These are phyloP conservation scores for Rhopalosiphum maidis DNA, from an alignment of 1,140 invertebrate species.

Conservation along the genomic window DNA sequence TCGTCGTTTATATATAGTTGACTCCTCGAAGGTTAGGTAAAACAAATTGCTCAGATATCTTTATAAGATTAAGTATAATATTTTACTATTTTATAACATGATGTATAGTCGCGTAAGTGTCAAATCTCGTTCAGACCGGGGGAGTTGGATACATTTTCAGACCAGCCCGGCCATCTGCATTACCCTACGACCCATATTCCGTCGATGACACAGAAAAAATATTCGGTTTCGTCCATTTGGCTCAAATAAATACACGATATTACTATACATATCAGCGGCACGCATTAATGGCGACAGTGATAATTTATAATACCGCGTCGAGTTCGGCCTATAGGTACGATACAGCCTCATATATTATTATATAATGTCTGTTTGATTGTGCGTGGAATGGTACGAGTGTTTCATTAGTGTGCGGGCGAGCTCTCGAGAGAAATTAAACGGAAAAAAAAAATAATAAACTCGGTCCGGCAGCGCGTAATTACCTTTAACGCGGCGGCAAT, in stretches of 20 bases:
- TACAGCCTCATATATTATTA: background rate
- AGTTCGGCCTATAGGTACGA: background rate
- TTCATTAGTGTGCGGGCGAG: constrained; percentile 10
- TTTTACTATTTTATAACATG: background rate
- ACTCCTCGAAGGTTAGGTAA: background rate
- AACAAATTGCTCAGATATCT: background rate
- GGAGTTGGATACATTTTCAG: background rate
- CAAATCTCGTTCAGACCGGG: background rate
- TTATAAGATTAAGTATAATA: background rate
- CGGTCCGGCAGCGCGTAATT: background rate
- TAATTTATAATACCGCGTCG: background rate
- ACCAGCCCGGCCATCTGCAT: too few relatives aligned
- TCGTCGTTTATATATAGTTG: background rate
- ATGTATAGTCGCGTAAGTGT: background rate
- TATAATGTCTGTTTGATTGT: constrained; percentile 7
- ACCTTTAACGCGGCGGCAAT: background rate
- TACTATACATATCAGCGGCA: background rate
- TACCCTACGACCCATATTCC: too few relatives aligned
- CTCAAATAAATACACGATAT: background rate
- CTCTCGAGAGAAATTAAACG: background rate
- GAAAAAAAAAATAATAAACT: constrained; percentile 12
- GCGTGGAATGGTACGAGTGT: background rate
- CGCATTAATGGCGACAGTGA: background rate
- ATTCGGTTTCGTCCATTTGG: too few relatives aligned
- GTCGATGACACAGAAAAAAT: too few relatives aligned